Base-by-base conservation (phyloP, 2,797 vertebrate species). In the Nyctalus aviator region DNA sequence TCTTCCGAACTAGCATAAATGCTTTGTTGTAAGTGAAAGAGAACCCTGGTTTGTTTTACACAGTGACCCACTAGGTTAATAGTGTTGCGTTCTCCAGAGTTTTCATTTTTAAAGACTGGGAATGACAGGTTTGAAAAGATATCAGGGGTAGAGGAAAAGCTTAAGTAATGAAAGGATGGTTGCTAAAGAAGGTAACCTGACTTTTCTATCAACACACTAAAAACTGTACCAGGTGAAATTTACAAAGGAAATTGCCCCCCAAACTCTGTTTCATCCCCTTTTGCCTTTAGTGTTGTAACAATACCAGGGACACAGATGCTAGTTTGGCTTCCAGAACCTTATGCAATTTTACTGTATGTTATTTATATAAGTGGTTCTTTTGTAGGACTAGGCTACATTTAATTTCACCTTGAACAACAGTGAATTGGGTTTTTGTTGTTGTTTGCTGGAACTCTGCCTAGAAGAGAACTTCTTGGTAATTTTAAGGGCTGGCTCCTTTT, bases 61-160 rank as follows among this genome's bases (percentile, higher is more conserved):
- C 53, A 27, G 32, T 79, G 81, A 62, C 5, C 44, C 7, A 1
- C 32, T 72, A 27, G 37, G 44, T 78, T 68, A 88, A 83, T 78
- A 20, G 23, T 35, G 15, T 53, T 92, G 57, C 44, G 20, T 83
- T 11, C 64, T 81, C 14, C 21, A 35, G n/a, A 57, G 57, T 44
- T 95, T 86, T 93, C 9, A 18, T 62, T 96, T 95, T 94, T 73
- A 87, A 87, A 95, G 30, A 15, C 11, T 68, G 41, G 48, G 20
- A 95, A 57, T 78, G 11, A 73, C 44, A 95, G 35, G 91, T 87
- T 41, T 25, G 13, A 27, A 73, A 76, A 83, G 44, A 69, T 37
- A 73, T 10, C 8, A 79, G 75, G 10, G 84, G 23, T 32, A 78
- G 10, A 59, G 37, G 17, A 84, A 75, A 96, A 68, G 62, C 20